Percentiles rank a stretch among this genome's conserved stretches.
Evolutionary conservation across 2,888 invertebrate species (phyloP).

Genomic region (Hartigia nigra): DNA sequence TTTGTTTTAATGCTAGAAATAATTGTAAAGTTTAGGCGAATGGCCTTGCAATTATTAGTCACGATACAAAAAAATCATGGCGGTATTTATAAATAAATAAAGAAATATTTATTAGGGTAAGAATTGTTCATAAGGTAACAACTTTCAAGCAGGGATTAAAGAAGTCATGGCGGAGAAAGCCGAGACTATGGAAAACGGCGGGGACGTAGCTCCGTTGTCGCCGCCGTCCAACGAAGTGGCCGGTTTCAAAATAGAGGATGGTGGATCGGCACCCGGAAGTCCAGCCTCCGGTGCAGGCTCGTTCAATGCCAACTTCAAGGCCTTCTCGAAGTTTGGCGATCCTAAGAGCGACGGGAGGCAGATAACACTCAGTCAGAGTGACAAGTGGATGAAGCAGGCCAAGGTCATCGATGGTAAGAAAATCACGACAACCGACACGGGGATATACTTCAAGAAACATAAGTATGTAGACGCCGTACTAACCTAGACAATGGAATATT

Average conservation of each 20-base stretch:
- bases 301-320: conserved; percentile 70
- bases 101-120: too few species aligned
- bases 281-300: conserved; percentile 41
- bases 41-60: too few species aligned
- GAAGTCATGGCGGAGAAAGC: conserved; percentile 39
- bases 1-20: too few species aligned
- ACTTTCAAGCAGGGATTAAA: too few species aligned
- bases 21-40: too few species aligned
- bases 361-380: conserved; percentile 89
- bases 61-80: too few species aligned
- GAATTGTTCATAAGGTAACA: too few species aligned
- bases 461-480: conserved; percentile 69
- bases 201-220: too few species aligned
- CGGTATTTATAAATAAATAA: too few species aligned
- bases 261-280: conserved; percentile 44
- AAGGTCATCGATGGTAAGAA: conserved; percentile 85
- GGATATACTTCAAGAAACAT: conserved; percentile 89
- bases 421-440: conserved; percentile 90
- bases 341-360: conserved; percentile 85
- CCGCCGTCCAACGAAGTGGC: conserved; percentile 38
- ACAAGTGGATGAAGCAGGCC: conserved; percentile 96
- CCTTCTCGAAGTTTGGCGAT: conserved; percentile 90
- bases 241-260: conserved; percentile 49
- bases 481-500: too few species aligned
- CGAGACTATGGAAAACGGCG: conserved; percentile 34